A percentile compares a stretch with the other conserved stretches of the same genome.
Conservation (phyloP, 2,888 invertebrate genomes). For the Trissonchulus latispiculum region DNA sequence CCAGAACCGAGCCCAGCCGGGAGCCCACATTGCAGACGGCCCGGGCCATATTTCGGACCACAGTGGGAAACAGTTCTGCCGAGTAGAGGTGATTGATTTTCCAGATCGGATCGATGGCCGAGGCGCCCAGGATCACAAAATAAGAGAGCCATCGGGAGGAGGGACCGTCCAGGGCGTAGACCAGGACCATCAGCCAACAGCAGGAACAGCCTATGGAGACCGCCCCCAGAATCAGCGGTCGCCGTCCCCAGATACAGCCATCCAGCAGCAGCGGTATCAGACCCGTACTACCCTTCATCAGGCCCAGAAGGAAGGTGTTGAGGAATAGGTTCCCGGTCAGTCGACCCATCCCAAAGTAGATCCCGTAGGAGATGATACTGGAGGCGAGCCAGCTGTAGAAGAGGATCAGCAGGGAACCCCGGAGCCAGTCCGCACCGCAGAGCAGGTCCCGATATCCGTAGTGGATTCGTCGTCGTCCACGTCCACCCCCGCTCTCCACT, state of each 20-base stretch:
- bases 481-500: too few relatives aligned
- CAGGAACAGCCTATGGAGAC: background rate
- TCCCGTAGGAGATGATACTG: slow-evolving; percentile 21
- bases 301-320: slow-evolving; percentile 17
- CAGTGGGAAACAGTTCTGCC: slow-evolving; percentile 25
- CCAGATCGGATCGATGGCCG: slow-evolving; percentile 25
- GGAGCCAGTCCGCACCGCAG: too few relatives aligned
- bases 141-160: background rate
- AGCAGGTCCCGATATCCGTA: too few relatives aligned
- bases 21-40: slow-evolving; percentile 27
- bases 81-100: slow-evolving; percentile 25
- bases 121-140: slow-evolving; percentile 17
- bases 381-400: slow-evolving; percentile 23
- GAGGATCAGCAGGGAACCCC: slow-evolving; percentile 15
- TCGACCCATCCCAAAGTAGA: slow-evolving; percentile 20
- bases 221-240: slow-evolving; percentile 9
- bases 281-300: slow-evolving; percentile 24
- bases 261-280: slow-evolving; percentile 17
- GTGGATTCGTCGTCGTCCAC: too few relatives aligned
- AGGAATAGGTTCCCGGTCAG: slow-evolving; percentile 21
- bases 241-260: slow-evolving; percentile 18
- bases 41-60: slow-evolving; percentile 26
- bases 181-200: slow-evolving; percentile 17
- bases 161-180: background rate
- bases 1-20: slow-evolving; percentile 22